Evolutionary conservation across 2,888 invertebrate species (phyloP).

Genomic region (Troides aeacus): DNA sequence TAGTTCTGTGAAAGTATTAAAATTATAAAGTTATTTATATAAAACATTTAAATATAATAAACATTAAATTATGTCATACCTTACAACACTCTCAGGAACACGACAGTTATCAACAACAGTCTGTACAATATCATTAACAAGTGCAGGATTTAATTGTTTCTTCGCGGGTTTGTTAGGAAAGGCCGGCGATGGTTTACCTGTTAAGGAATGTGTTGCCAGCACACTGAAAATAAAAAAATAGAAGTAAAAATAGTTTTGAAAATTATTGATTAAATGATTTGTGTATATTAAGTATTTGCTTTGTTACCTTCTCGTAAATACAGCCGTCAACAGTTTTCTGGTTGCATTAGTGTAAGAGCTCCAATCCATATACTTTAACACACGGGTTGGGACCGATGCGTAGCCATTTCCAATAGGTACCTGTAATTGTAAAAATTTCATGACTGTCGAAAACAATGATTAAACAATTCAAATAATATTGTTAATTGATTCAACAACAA

Average conservation of each 20-base stretch:
- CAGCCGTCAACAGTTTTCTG: conserved; percentile 66
- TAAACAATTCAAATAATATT: background rate
- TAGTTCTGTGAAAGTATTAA: conserved; percentile 38
- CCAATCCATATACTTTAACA: conserved; percentile 72
- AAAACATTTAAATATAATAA: conserved; percentile 32
- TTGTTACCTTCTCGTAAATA: conserved; percentile 64
- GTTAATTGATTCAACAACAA: too few relatives aligned
- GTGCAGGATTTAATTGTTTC: conserved; percentile 62
- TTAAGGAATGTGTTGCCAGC: conserved; percentile 78
- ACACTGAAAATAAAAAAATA: conserved; percentile 48
- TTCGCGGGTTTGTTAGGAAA: conserved; percentile 62
- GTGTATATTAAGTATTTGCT: background rate
- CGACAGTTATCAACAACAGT: conserved; percentile 65
- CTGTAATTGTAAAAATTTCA: background rate
- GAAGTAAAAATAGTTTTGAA: background rate
- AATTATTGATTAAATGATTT: background rate
- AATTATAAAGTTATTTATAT: background rate
- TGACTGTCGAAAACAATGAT: background rate
- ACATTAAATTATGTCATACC: conserved; percentile 41
- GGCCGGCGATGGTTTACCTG: conserved; percentile 80
- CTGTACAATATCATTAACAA: conserved; percentile 76
- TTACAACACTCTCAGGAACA: conserved; percentile 53
- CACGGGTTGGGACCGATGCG: conserved; percentile 44
- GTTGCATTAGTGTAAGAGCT: conserved; percentile 72
- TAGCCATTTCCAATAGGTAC: conserved; percentile 32